Percentiles rank a stretch among this genome's conserved stretches.
Conservation (phyloP, 2,888 invertebrate genomes). For the Vesta saturnalis region DNA sequence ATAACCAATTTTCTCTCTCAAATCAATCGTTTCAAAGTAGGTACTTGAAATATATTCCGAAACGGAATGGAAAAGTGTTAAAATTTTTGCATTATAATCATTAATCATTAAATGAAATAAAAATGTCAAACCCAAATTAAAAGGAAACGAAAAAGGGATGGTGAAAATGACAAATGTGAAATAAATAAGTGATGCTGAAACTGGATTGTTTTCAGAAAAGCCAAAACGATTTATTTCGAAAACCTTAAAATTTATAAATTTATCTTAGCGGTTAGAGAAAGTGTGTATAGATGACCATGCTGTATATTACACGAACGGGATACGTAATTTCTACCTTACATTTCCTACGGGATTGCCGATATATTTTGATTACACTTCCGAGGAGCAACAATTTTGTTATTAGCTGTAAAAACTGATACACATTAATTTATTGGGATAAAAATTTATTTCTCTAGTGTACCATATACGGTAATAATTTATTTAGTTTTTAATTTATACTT, state of each 20-base stretch:
- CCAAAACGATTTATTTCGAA: slow-evolving; percentile 5
- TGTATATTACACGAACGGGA: slow-evolving; percentile 7
- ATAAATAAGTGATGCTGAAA: neutral
- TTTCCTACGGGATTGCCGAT: slow-evolving; percentile 10
- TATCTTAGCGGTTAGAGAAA: neutral
- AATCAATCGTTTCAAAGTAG: neutral
- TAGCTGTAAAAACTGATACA: neutral
- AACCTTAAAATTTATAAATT: slow-evolving; percentile 9
- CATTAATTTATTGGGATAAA: neutral
- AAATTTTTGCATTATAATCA: neutral
- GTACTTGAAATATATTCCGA: no score
- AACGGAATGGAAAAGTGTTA: neutral
- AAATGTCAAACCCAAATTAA: neutral
- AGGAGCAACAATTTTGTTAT: neutral
- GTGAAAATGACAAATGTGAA: slow-evolving; percentile 1
- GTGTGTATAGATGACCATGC: slow-evolving; percentile 5
- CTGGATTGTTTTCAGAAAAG: neutral
- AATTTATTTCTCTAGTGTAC: neutral
- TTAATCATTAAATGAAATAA: slow-evolving; percentile 6
- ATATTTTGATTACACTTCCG: slow-evolving; percentile 9
- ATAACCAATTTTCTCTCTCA: no score
- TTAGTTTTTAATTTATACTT: no score
- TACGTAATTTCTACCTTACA: slow-evolving; percentile 10
- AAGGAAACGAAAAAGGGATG: neutral
- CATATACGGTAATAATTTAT: no score